Percentiles rank a stretch among this genome's conserved stretches.
Evolutionary conservation across 2,797 vertebrate species (phyloP).

Genomic region (Capromys pilorides): DNA sequence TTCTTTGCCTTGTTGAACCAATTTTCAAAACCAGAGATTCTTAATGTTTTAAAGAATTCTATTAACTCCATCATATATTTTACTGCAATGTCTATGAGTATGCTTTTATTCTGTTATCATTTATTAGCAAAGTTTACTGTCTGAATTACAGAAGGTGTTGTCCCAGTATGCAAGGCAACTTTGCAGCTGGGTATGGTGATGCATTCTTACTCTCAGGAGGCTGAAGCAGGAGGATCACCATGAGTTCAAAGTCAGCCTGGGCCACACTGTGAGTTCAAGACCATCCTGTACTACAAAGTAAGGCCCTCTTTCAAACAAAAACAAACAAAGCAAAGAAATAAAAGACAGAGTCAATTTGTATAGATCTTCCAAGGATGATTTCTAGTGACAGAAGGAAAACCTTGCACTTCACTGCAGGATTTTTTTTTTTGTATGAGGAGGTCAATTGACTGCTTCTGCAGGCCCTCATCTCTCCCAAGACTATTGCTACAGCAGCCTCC

Average conservation of each 20-base stretch:
- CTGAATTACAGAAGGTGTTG: not conserved
- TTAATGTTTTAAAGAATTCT: conserved; percentile 47
- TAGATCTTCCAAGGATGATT: not conserved
- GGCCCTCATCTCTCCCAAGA: not conserved
- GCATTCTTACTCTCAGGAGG: not conserved
- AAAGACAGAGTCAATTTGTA: not conserved
- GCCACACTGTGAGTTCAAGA: not conserved
- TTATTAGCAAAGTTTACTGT: conserved; percentile 53
- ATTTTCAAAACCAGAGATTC: conserved; percentile 49
- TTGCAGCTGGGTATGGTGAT: not conserved
- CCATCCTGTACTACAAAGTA: not conserved
- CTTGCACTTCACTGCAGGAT: not conserved
- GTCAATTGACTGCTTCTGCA: not conserved
- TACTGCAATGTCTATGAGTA: not conserved
- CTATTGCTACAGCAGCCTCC: not conserved
- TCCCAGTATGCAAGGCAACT: not conserved
- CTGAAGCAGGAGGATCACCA: not conserved
- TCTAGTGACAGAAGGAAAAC: conserved; percentile 20
- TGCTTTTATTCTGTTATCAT: conserved; percentile 49
- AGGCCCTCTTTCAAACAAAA: not conserved
- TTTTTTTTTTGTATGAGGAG: not conserved
- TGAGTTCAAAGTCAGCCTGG: not conserved
- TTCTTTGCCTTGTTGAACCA: conserved; percentile 10
- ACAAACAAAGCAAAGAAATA: not conserved
- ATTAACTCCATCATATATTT: not conserved